Evolutionary conservation across 2,888 invertebrate species (phyloP), one percentile per base, ranked within the genome.

Genomic region (Thecophora atra): DNA sequence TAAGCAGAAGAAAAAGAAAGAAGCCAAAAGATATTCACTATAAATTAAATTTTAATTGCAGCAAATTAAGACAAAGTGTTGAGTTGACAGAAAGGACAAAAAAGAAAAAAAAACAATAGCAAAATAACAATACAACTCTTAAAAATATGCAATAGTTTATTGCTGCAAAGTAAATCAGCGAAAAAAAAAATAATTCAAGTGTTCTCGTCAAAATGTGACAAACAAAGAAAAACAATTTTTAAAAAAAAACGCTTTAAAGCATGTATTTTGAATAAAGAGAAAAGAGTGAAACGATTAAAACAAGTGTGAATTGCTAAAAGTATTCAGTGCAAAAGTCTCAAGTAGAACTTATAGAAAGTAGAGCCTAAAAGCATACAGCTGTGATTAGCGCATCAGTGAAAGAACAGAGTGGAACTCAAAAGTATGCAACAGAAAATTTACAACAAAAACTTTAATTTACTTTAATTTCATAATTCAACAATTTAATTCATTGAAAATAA

Each of bases 231-330:
- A 37, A 8, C 6, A 37, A 11, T n/a, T n/a, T n/a, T n/a, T n/a
- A n/a, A n/a, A n/a, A n/a, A n/a, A n/a, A n/a, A n/a, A n/a, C n/a
- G n/a, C n/a, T n/a, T n/a, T n/a, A n/a, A n/a, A n/a, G n/a, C n/a
- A n/a, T n/a, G n/a, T n/a, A n/a, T 44, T 13, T 44, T 11, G 47
- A 47, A 15, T 47, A 11, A 17, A 5, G 15, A 47, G n/a, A 47
- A 70, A 52, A 51, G n/a, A 58, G 19, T 21, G 21, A 65, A 58
- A 28, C 15, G 28, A n/a, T 56, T 64, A 44, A 64, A 72, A 70
- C 52, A 17, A 65, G 13, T 44, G 13, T 6, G 26, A 51, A 21
- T 15, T 28, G 4, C 0, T 17, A 63, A 13, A 63, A 47, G n/a
- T 5, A 56, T 67, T 21, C 17, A 11, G 17, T 21, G 44, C n/a